phyloP scores from a whole-genome alignment of 2,888 invertebrate species.

The Fragum whitleyi region DNA sequence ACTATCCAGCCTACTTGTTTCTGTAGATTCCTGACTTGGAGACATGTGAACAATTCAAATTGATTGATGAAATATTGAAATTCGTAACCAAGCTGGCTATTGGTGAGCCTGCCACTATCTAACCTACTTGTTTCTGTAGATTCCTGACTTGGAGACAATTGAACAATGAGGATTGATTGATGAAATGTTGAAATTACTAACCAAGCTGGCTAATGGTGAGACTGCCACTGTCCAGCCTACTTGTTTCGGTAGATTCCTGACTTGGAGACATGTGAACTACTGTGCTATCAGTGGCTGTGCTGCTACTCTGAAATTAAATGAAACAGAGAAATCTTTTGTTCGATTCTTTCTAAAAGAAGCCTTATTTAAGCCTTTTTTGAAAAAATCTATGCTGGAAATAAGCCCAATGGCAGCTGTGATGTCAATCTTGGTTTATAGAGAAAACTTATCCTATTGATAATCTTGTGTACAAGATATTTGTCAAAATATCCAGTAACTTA shows the following conservation, averaged over 20 bases:
- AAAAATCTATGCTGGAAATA: too few species aligned
- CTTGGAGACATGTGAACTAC: conserved; percentile 47
- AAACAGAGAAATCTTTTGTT: too few species aligned
- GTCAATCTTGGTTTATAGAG: too few species aligned
- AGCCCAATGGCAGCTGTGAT: too few species aligned
- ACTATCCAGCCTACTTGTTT: conserved; percentile 43
- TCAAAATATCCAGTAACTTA: too few species aligned
- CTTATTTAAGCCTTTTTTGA: too few species aligned
- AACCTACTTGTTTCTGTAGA: conserved; percentile 40
- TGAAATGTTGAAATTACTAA: conserved; percentile 7
- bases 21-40: conserved; percentile 40
- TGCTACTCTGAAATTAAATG: conserved; percentile 41
- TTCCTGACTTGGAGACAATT: conserved; percentile 41
- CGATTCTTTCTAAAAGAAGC: too few species aligned
- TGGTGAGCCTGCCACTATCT: conserved; percentile 51
- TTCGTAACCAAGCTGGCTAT: conserved; percentile 58
- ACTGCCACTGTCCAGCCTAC: conserved; percentile 46
- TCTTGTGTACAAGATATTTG: too few species aligned
- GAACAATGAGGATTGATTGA: too few species aligned
- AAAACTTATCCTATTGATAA: too few species aligned
- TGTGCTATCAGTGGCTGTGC: conserved; percentile 62
- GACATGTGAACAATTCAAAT: conserved; percentile 45
- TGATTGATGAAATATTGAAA: too few species aligned
- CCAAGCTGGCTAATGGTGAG: conserved; percentile 62
- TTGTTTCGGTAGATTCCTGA: conserved; percentile 42